Evolutionary conservation across 2,797 vertebrate genomes (phyloP).

Genomic region (Ctenopoma multispine): DNA sequence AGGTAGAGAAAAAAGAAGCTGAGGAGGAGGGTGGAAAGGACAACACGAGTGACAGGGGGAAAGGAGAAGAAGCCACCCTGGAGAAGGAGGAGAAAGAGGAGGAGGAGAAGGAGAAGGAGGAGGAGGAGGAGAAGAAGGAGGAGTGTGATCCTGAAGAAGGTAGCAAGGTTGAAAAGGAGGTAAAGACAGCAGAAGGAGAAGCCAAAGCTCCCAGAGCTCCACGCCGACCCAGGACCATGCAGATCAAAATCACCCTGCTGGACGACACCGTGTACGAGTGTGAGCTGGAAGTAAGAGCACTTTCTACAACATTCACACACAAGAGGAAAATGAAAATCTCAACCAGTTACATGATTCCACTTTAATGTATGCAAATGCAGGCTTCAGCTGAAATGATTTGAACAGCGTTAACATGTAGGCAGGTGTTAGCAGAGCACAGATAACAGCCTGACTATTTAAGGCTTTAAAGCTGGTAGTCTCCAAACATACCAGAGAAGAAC

Average conservation of each 20-base stretch:
- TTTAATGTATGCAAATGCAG: neutral
- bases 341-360: neutral
- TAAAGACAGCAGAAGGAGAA: conserved; percentile 80
- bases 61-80: conserved; percentile 76
- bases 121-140: conserved; percentile 78
- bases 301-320: neutral
- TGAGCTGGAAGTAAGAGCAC: conserved; percentile 90
- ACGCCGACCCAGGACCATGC: conserved; percentile 89
- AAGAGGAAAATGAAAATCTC: neutral
- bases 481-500: no score
- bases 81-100: conserved; percentile 67
- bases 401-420: neutral
- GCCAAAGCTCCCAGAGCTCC: conserved; percentile 83
- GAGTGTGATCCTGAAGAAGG: conserved; percentile 61
- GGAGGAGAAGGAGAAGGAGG: conserved; percentile 80
- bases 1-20: conserved; percentile 82
- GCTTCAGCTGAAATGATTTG: neutral
- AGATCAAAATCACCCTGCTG: conserved; percentile 92
- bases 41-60: conserved; percentile 77
- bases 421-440: no score
- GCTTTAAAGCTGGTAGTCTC: no score
- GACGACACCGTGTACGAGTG: conserved; percentile 93
- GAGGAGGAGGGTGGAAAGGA: conserved; percentile 82
- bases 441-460: no score
- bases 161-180: conserved; percentile 66